Evolutionary conservation across 2,797 vertebrate genomes (phyloP), one percentile per base, ranked within the genome.

Genomic region (Sciaenops ocellatus): DNA sequence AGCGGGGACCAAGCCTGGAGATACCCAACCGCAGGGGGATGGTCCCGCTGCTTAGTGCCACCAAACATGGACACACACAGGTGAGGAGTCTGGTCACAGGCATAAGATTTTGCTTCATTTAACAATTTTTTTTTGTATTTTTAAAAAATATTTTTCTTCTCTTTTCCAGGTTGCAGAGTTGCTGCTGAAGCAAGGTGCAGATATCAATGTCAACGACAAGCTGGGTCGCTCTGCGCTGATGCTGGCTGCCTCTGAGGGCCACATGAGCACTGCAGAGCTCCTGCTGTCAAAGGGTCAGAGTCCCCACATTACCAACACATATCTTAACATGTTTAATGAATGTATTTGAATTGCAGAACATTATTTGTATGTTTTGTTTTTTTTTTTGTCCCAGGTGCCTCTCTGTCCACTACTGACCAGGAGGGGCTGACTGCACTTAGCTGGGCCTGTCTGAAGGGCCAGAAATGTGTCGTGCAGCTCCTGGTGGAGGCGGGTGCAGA

Each of bases 391-490:
- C 68, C 87, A 99, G 98, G 97, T 50, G 97, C 97, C 17, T 79
- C 92, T 52, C 70, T 97, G 89, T 95, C 96, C 44, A 92, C 96
- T 3, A 84, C 96, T 82, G 98, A 99, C 90, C 97, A 97, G 87
- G 98, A 99, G 85, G 98, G 98, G 1, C 90, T 99, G 90, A 97
- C 97, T 0, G 96, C 97, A 0, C 89, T 99, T 28, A 96, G 98
- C 90, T 99, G 98, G 98, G 97, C 98, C 0, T 99, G 98, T 91
- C 91, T 98, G 78, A 99, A 98, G 91, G 97, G 97, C 20, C 98
- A 98, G 89, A 96, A 94, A 91, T 91, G 92, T 0, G 96, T 94
- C 16, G 97, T 98, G 82, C 97, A 95, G 85, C 95, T 95, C 57
- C 93, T 99, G 78, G 95, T 97, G 59, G 98, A 97, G 87, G 96